Evolutionary conservation across 2,797 vertebrate genomes (phyloP).

Genomic region (Oreortyx pictus): DNA sequence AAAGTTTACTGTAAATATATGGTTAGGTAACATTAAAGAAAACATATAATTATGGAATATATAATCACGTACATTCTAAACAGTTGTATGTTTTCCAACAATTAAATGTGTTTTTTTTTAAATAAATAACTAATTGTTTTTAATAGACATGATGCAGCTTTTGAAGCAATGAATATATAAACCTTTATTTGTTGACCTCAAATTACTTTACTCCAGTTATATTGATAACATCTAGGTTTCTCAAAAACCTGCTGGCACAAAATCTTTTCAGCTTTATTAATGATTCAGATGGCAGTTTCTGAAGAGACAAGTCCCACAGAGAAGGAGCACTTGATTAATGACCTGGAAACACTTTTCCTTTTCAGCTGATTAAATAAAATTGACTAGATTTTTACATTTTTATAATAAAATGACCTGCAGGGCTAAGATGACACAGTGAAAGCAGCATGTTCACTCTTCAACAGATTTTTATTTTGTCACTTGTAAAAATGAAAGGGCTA

Average conservation of each 20-base stretch:
- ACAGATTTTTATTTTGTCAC: slow-evolving; percentile 88
- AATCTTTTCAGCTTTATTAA: slow-evolving; percentile 86
- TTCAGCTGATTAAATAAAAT: slow-evolving; percentile 98
- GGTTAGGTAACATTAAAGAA: slow-evolving; percentile 81
- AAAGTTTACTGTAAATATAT: slow-evolving; percentile 84
- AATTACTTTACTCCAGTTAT: slow-evolving; percentile 83
- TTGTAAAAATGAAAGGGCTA: slow-evolving; percentile 88
- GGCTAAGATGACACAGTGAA: slow-evolving; percentile 88
- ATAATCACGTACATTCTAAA: slow-evolving; percentile 80
- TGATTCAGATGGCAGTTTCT: slow-evolving; percentile 87
- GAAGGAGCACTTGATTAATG: slow-evolving; percentile 92
- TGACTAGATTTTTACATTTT: slow-evolving; percentile 96
- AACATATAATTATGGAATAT: slow-evolving; percentile 82
- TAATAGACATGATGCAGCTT: slow-evolving; percentile 56
- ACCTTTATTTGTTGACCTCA: slow-evolving; percentile 81
- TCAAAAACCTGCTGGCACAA: slow-evolving; percentile 83
- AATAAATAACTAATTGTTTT: slow-evolving; percentile 70
- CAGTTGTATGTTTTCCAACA: slow-evolving; percentile 66
- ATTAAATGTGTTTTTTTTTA: slow-evolving; percentile 72
- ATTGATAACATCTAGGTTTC: slow-evolving; percentile 82
- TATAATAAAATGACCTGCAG: slow-evolving; percentile 93
- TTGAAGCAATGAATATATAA: slow-evolving; percentile 63
- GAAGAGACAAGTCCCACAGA: slow-evolving; percentile 88
- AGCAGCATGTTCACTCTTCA: slow-evolving; percentile 87
- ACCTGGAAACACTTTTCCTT: slow-evolving; percentile 95